Conservation (phyloP, 2,888 invertebrate species). For the Tuta absoluta region DNA sequence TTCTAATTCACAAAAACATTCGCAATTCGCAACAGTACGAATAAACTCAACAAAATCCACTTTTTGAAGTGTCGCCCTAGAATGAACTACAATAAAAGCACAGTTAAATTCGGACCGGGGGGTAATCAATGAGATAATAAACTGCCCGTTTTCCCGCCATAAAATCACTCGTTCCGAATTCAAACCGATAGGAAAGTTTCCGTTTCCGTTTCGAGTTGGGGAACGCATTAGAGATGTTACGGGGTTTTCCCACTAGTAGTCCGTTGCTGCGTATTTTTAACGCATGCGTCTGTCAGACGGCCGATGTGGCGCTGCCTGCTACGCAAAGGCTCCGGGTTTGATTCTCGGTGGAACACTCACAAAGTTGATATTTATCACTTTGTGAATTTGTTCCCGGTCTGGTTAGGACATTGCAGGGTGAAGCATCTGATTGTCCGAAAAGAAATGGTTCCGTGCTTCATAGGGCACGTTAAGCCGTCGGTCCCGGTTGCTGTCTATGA, state of each 20-base stretch:
- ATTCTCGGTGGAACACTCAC: too few species aligned
- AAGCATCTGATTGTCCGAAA: too few species aligned
- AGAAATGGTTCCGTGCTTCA: too few species aligned
- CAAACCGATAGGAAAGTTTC: conserved; percentile 14
- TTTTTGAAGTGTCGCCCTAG: not conserved
- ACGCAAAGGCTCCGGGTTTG: too few species aligned
- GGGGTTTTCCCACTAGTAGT: not conserved
- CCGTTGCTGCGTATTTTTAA: too few species aligned
- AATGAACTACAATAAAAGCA: conserved; percentile 4
- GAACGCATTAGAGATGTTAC: conserved; percentile 5
- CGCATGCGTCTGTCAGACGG: too few species aligned
- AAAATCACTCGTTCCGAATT: conserved; percentile 19
- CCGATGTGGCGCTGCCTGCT: too few species aligned
- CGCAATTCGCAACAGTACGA: not conserved
- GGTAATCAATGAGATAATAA: conserved; percentile 22
- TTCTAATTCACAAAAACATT: not conserved
- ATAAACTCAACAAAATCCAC: not conserved
- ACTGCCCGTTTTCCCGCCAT: conserved; percentile 16
- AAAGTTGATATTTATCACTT: too few species aligned
- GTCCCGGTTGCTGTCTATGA: too few species aligned
- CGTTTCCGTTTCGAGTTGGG: not conserved
- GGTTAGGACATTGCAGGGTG: too few species aligned
- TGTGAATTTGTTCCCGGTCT: too few species aligned
- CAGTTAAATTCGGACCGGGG: not conserved
- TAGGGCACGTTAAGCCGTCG: too few species aligned